Base-by-base conservation (phyloP, 2,113 vertebrate genomes). In the Cinclus cinclus region DNA sequence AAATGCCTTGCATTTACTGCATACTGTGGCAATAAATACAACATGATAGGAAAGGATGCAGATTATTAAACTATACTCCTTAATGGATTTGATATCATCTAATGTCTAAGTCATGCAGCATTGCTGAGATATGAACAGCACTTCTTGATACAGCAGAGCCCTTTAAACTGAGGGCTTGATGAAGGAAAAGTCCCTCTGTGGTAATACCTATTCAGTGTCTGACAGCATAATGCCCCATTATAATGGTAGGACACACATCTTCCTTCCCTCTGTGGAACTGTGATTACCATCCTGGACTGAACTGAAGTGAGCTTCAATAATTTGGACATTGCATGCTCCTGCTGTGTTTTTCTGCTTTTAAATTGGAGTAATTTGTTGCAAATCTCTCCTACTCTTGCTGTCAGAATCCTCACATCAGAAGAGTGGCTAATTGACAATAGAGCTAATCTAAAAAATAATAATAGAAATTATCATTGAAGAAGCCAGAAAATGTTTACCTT, bases 11-110 rank as follows among this genome's bases (percentile, higher is more conserved):
- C 58, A 92, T 95, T 94, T 96, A 79, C 80, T 90, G 90, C 88
- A 73, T 82, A 82, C 69, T 71, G 62, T 76, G 88, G 83, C 83
- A 94, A 93, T 95, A 95, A 95, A 96, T 93, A 94, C 76, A 92
- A 88, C 53, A 82, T 35, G 80, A 96, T 89, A 13, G 62, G 73
- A 95, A 96, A 92, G 69, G 76, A 78, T 82, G 76, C 4, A 44
- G 79, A 89, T 96, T 95, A 94, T 95, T 95, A 93, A 89, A 93
- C 94, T 68, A 53, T 53, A 55, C 41, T 89, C 44, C 86, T 95
- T 96, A 95, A 93, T 84, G 91, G 80, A 81, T 90, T 92, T 92
- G 83, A 92, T 95, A 92, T 79, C 65, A 42, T 60, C 65, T 96
- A 49, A 96, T 58, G 39, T 70, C 85, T 93, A 71, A 92, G 78